Conservation (phyloP, 2,113 vertebrate genomes). For the Equus quagga region DNA sequence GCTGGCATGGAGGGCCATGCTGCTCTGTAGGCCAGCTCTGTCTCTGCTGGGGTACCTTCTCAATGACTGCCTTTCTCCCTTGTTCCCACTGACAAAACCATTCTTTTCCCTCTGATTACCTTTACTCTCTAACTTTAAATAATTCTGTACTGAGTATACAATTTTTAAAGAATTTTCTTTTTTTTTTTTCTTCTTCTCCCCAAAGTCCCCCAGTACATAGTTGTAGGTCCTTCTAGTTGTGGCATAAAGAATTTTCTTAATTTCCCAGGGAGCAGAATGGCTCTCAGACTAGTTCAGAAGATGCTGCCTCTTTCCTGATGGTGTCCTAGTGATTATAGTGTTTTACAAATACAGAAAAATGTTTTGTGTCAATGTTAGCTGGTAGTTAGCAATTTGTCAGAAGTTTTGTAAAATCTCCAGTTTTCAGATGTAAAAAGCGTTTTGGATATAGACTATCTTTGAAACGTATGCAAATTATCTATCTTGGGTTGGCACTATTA, state of each 20-base stretch:
- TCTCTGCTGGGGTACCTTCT: too few relatives aligned
- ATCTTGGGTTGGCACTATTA: background rate
- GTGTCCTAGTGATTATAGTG: background rate
- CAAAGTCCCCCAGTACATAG: too few relatives aligned
- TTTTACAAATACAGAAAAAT: background rate
- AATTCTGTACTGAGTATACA: background rate
- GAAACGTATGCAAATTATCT: background rate
- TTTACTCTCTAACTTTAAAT: background rate
- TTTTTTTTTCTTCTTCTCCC: background rate
- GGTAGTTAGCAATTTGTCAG: background rate
- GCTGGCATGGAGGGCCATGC: rapidly evolving
- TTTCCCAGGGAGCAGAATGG: background rate
- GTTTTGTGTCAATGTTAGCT: background rate
- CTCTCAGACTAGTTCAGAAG: background rate
- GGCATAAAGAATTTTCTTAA: background rate
- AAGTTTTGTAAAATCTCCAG: background rate
- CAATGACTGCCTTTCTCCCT: background rate
- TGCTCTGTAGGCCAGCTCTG: background rate
- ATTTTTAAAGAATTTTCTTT: background rate
- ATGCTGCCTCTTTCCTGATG: background rate
- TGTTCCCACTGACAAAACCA: background rate
- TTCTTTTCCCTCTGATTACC: background rate
- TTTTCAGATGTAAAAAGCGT: slow-evolving; percentile 17
- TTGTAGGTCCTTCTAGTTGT: too few relatives aligned
- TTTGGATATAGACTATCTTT: background rate